These are phyloP conservation scores for Abramis brama DNA, from an alignment of 2,113 vertebrate species.

Conservation along the genomic window DNA sequence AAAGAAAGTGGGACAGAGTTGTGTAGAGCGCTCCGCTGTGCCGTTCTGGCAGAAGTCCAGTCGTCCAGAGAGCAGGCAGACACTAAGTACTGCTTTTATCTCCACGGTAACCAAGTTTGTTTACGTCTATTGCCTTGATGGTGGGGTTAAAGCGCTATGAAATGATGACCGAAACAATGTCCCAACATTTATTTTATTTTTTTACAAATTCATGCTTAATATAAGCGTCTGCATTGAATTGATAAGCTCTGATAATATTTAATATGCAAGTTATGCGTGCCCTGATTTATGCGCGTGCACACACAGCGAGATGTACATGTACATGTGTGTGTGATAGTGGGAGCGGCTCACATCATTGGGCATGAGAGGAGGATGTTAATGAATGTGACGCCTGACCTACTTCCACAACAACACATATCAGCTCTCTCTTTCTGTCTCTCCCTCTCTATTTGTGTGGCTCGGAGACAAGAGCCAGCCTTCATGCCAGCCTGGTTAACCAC, in stretches of 20 bases:
- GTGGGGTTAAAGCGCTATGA: not conserved
- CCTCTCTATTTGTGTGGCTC: slow-evolving; percentile 39
- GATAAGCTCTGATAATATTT: not conserved
- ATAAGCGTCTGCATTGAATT: not conserved
- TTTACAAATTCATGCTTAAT: not conserved
- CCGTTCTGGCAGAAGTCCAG: slow-evolving; percentile 51
- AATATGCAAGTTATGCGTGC: not conserved
- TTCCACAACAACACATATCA: slow-evolving; percentile 60
- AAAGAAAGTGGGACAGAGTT: slow-evolving; percentile 53
- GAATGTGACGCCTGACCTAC: slow-evolving; percentile 67
- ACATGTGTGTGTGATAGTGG: slow-evolving; percentile 12
- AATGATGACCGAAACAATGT: slow-evolving; percentile 32
- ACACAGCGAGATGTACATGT: not conserved
- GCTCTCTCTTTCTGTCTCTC: slow-evolving; percentile 45
- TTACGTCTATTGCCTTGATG: slow-evolving; percentile 40
- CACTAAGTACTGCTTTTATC: slow-evolving; percentile 57
- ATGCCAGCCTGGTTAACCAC: slow-evolving; percentile 55
- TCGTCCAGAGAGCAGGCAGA: slow-evolving; percentile 53
- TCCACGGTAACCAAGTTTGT: slow-evolving; percentile 48
- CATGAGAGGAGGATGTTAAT: slow-evolving; percentile 57
- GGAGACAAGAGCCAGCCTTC: slow-evolving; percentile 41
- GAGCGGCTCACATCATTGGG: slow-evolving; percentile 52
- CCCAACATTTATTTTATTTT: too few relatives aligned
- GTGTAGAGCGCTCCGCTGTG: slow-evolving; percentile 30
- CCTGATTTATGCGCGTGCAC: not conserved